Evolutionary conservation across 2,113 vertebrate species (phyloP).

Genomic region (Promerops cafer): DNA sequence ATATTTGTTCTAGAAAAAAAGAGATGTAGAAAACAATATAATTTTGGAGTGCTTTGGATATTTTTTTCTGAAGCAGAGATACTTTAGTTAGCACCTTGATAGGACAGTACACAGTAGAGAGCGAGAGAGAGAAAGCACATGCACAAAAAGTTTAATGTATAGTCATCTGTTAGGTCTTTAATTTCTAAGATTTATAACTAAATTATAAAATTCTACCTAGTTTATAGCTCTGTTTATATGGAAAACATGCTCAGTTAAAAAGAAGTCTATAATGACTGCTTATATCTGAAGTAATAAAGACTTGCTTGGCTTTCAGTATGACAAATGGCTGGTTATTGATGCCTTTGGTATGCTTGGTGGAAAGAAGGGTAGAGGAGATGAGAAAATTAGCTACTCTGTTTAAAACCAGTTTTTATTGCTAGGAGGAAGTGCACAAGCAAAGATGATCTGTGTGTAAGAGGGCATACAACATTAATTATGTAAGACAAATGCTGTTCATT

Average conservation of each 20-base stretch:
- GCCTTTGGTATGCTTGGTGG: neutral
- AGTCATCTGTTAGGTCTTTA: neutral
- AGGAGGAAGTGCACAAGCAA: neutral
- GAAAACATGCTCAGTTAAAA: neutral
- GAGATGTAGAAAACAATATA: neutral
- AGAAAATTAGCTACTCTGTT: neutral
- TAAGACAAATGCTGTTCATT: neutral
- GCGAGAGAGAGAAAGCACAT: neutral
- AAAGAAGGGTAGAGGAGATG: neutral
- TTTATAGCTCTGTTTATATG: neutral
- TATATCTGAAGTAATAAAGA: neutral
- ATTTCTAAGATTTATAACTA: neutral
- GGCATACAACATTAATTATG: neutral
- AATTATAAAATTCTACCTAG: neutral
- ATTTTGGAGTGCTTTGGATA: neutral
- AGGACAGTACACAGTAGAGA: neutral
- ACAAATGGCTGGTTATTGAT: neutral
- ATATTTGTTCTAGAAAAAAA: neutral
- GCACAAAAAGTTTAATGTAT: neutral
- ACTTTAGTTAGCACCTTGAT: neutral
- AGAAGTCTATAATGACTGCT: neutral
- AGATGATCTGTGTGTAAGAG: neutral
- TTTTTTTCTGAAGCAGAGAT: neutral
- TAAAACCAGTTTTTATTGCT: neutral
- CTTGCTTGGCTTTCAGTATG: neutral